Conservation (phyloP, 2,113 vertebrate genomes). For the Anarrhichthys ocellatus region DNA sequence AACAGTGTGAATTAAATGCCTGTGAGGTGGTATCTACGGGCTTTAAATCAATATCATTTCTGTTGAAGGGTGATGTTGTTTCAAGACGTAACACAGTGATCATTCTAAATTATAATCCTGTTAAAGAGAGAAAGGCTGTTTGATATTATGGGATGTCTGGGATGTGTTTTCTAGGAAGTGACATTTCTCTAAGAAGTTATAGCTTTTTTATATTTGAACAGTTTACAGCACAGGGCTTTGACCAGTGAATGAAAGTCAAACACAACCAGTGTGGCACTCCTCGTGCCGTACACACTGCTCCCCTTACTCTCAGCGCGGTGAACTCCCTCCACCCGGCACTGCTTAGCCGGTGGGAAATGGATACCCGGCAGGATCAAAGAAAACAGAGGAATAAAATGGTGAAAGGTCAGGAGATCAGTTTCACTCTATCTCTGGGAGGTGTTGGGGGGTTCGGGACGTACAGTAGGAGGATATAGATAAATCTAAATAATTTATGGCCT, state of each 20-base stretch:
- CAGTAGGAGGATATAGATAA: conserved; percentile 69
- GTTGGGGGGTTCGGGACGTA: conserved; percentile 43
- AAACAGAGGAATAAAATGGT: conserved; percentile 76
- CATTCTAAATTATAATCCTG: neutral
- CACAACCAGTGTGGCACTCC: conserved; percentile 17
- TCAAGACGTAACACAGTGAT: neutral
- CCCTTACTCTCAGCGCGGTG: conserved; percentile 13
- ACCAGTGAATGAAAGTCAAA: conserved; percentile 5
- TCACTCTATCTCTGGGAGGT: conserved; percentile 66
- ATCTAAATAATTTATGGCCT: conserved; percentile 75
- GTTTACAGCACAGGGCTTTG: neutral
- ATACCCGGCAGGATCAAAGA: conserved; percentile 74
- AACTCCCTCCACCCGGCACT: conserved; percentile 35
- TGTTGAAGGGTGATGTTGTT: neutral
- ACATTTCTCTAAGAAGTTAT: conserved; percentile 11
- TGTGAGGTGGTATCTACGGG: neutral
- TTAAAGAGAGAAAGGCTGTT: neutral
- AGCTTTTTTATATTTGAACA: neutral
- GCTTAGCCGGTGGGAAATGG: conserved; percentile 59
- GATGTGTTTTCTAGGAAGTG: conserved; percentile 7
- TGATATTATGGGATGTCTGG: neutral
- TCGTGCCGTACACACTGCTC: conserved; percentile 16
- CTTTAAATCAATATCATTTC: neutral
- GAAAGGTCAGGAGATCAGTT: conserved; percentile 77
- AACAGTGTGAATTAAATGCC: neutral